phyloP scores from a whole-genome alignment of 2,113 vertebrate species.

The Myrmophylax atrothorax region DNA sequence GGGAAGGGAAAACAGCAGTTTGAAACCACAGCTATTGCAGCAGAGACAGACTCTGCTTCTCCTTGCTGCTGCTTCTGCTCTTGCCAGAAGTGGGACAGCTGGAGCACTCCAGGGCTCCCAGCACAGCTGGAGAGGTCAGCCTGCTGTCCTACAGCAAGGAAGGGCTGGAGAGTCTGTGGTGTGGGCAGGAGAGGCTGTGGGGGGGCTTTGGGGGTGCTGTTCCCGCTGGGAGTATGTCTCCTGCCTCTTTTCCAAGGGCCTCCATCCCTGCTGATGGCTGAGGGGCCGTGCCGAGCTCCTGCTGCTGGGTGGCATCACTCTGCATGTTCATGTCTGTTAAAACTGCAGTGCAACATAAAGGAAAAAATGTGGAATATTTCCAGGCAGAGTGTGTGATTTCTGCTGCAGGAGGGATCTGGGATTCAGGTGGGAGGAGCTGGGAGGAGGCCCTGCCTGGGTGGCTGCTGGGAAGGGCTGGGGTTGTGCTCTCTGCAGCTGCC shows the following conservation, averaged over 20 bases:
- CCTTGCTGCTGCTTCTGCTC: not conserved
- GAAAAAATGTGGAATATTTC: not conserved
- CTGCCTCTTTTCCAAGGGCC: not conserved
- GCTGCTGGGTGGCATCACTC: not conserved
- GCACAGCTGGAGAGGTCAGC: not conserved
- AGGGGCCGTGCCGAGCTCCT: not conserved
- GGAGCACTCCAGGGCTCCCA: not conserved
- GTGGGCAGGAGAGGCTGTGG: not conserved
- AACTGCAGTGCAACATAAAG: conserved; percentile 45
- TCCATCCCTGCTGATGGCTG: not conserved
- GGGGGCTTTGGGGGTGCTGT: not conserved
- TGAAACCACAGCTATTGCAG: not conserved
- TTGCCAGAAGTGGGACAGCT: not conserved
- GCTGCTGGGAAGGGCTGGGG: not conserved
- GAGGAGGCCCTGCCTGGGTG: not conserved
- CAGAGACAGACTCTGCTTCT: not conserved
- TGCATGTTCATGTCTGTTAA: conserved; percentile 40
- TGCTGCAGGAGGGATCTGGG: not conserved
- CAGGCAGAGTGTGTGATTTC: not conserved
- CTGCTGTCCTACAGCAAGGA: not conserved
- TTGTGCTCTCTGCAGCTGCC: not conserved
- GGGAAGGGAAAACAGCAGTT: not conserved
- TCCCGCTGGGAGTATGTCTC: not conserved
- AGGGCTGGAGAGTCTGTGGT: not conserved
- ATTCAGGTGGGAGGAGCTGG: not conserved